phyloP scores from a whole-genome alignment of 2,113 vertebrate species.

The Phrynosoma platyrhinos region DNA sequence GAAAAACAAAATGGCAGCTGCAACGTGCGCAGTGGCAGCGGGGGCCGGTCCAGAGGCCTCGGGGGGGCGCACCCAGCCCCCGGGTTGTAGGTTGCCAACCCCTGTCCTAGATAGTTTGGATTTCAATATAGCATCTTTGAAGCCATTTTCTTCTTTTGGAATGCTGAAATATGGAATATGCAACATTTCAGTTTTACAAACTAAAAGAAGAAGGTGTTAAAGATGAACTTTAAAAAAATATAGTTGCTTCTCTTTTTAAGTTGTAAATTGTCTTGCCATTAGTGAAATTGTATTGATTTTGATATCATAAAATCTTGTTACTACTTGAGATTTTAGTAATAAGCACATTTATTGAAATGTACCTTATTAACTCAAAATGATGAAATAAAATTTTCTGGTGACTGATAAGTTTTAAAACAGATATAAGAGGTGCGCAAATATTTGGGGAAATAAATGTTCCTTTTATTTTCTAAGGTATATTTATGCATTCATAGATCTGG shows the following conservation, averaged over 20 bases:
- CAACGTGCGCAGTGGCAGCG: too few species aligned
- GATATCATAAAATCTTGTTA: background rate
- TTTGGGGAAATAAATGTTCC: background rate
- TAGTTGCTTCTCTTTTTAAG: background rate
- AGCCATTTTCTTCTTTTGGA: background rate
- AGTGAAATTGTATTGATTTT: background rate
- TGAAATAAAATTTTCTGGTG: background rate
- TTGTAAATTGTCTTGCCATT: background rate
- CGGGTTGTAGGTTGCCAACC: too few species aligned
- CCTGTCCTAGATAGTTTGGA: background rate
- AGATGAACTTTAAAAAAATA: background rate
- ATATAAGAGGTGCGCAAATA: background rate
- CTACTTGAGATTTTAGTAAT: conserved; percentile 16
- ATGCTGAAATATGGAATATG: background rate
- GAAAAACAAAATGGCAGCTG: too few species aligned
- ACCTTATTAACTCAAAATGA: background rate
- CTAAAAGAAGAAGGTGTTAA: background rate
- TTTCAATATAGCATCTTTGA: background rate
- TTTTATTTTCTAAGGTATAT: background rate
- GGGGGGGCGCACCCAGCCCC: too few species aligned
- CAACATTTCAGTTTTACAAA: conserved; percentile 3
- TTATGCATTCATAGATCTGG: background rate
- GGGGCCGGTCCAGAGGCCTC: too few species aligned
- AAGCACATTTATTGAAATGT: background rate
- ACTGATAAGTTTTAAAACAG: background rate